Percentiles rank a stretch among this genome's conserved stretches.
phyloP scores from a whole-genome alignment of 2,797 vertebrate species.

The Nannoperca obscura region DNA sequence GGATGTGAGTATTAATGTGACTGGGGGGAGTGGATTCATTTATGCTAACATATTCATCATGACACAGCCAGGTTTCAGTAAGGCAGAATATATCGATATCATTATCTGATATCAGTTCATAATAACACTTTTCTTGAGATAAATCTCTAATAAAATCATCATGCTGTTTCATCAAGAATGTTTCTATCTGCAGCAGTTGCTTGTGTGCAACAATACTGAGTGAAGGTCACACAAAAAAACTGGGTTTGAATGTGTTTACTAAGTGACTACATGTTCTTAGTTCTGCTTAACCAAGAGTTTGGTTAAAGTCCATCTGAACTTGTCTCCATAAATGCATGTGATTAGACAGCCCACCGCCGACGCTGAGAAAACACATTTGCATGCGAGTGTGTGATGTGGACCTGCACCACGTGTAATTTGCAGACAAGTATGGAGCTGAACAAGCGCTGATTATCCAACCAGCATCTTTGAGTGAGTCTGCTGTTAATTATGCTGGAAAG shows the following conservation, averaged over 20 bases:
- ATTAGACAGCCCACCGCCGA: conserved; percentile 21
- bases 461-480: not conserved
- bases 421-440: conserved; percentile 1
- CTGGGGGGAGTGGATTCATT: too few species aligned
- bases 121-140: not conserved
- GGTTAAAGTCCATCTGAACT: conserved; percentile 17
- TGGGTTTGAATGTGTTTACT: not conserved
- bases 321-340: conserved; percentile 41
- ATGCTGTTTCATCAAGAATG: not conserved
- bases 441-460: not conserved
- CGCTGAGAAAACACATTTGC: conserved; percentile 31
- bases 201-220: not conserved
- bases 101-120: too few species aligned
- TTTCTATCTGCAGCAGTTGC: not conserved
- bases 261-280: not conserved
- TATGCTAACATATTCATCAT: too few species aligned
- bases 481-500: conserved; percentile 5
- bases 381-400: conserved; percentile 18
- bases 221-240: not conserved
- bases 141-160: not conserved
- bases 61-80: too few species aligned
- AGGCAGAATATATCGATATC: too few species aligned
- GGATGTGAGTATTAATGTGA: too few species aligned
- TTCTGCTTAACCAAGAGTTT: conserved; percentile 14
- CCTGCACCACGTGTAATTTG: conserved; percentile 1